phyloP scores from a whole-genome alignment of 2,888 invertebrate genomes.

The Xiphydria camelus region DNA sequence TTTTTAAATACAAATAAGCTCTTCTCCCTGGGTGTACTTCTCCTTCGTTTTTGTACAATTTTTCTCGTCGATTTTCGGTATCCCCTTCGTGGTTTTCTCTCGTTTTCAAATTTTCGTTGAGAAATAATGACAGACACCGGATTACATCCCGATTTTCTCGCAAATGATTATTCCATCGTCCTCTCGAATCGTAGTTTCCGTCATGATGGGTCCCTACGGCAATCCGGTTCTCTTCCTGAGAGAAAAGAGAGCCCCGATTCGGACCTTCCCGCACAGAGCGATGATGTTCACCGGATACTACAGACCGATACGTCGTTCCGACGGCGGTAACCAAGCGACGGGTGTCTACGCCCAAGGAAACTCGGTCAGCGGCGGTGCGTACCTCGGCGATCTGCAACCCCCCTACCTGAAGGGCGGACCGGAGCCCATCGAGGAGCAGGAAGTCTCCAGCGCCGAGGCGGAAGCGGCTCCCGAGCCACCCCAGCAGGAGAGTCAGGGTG shows the following conservation, averaged over 20 bases:
- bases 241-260: conserved; percentile 34
- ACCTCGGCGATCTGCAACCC: conserved; percentile 34
- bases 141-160: too few relatives aligned
- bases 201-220: conserved; percentile 35
- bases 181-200: conserved; percentile 36
- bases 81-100: too few relatives aligned
- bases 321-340: conserved; percentile 34
- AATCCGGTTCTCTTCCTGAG: conserved; percentile 36
- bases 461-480: conserved; percentile 36
- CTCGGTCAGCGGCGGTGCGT: conserved; percentile 45
- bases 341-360: conserved; percentile 52
- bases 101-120: too few relatives aligned
- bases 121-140: too few relatives aligned
- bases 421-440: conserved; percentile 39
- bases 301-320: conserved; percentile 38
- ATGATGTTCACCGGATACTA: conserved; percentile 54
- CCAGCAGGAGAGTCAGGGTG: neutral
- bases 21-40: too few relatives aligned
- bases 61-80: too few relatives aligned
- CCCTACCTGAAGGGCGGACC: conserved; percentile 37
- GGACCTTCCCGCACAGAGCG: conserved; percentile 40
- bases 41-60: too few relatives aligned
- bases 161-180: too few relatives aligned
- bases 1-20: too few relatives aligned
- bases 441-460: conserved; percentile 46